Percentiles rank a stretch among this genome's conserved stretches.
Evolutionary conservation across 2,797 vertebrate species (phyloP).

Genomic region (Myiothlypis chrysogaster): DNA sequence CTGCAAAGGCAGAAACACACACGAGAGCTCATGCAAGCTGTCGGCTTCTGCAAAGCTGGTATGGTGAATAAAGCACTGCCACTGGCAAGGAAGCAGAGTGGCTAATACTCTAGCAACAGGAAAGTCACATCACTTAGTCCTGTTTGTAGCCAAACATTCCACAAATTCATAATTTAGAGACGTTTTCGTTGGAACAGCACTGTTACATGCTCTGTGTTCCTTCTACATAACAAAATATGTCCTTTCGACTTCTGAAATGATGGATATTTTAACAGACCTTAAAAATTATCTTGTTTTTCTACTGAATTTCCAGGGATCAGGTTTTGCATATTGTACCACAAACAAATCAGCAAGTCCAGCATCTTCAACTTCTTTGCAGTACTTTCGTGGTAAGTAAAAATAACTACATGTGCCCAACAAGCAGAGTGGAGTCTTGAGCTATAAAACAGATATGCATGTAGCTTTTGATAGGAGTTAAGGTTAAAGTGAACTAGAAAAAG

Average conservation of each 20-base stretch:
- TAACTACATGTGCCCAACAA: neutral
- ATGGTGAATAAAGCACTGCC: neutral
- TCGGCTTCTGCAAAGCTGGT: neutral
- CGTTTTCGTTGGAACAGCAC: neutral
- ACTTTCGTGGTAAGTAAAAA: slow-evolving; percentile 12
- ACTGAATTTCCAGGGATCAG: slow-evolving; percentile 44
- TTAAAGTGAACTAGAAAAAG: neutral
- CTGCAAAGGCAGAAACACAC: neutral
- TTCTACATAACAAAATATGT: neutral
- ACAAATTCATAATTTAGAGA: neutral
- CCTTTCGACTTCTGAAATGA: neutral
- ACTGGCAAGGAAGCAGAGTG: neutral
- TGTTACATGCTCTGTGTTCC: neutral
- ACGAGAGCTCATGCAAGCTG: neutral
- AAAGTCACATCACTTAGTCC: neutral
- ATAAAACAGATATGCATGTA: neutral
- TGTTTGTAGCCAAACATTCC: neutral
- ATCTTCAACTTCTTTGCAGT: slow-evolving; percentile 39
- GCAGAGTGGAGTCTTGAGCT: neutral
- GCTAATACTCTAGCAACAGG: neutral
- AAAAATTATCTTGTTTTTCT: neutral
- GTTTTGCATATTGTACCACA: slow-evolving; percentile 47
- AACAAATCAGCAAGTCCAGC: slow-evolving; percentile 41
- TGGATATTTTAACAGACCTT: neutral
- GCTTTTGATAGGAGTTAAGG: neutral